A percentile compares a stretch with the other conserved stretches of the same genome.
Conservation (phyloP, 2,797 vertebrate genomes). For the Hafferia zeledoni region DNA sequence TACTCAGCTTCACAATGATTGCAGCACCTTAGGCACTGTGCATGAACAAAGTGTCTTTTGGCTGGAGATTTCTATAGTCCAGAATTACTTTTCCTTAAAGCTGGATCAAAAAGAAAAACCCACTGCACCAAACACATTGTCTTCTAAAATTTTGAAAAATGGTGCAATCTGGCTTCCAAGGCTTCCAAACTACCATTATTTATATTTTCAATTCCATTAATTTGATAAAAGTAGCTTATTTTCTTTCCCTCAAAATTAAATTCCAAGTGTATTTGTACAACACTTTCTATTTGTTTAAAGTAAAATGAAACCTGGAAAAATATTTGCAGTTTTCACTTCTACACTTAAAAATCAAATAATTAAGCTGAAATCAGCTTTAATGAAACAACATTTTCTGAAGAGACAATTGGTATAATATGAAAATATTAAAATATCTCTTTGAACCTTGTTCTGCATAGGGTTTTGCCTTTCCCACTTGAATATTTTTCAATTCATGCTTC, state of each 20-base stretch:
- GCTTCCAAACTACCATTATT: background rate
- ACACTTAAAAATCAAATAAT: background rate
- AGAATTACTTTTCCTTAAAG: background rate
- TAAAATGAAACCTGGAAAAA: background rate
- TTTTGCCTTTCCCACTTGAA: background rate
- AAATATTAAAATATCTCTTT: background rate
- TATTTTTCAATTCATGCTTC: background rate
- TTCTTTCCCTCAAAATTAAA: background rate
- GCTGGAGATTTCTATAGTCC: background rate
- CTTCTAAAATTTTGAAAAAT: background rate
- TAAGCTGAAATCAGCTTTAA: background rate
- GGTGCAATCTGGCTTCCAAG: background rate
- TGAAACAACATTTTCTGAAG: background rate
- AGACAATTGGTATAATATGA: background rate
- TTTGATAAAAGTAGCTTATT: background rate
- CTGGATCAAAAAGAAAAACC: background rate
- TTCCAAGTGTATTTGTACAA: background rate
- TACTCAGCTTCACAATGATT: background rate
- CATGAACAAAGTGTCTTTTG: background rate
- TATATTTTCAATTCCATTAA: background rate
- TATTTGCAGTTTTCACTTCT: background rate
- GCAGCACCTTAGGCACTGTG: background rate
- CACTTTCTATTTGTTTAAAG: background rate
- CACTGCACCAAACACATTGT: background rate
- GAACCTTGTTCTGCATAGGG: background rate